phyloP scores from a whole-genome alignment of 2,888 invertebrate genomes.

The Meiosimyza decipiens region DNA sequence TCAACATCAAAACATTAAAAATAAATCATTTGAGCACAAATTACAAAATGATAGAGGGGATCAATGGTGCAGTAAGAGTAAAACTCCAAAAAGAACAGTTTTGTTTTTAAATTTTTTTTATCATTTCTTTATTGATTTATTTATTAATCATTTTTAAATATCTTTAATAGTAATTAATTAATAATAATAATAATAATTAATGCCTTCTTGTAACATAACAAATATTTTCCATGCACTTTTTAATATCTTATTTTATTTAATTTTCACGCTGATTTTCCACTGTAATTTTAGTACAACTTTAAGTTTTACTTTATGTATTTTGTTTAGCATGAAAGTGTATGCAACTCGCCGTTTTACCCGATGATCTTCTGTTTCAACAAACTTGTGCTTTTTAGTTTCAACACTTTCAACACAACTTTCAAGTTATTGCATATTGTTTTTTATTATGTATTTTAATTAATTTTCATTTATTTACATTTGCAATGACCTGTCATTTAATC shows the following conservation, averaged over 20 bases:
- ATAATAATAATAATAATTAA: conserved; percentile 53
- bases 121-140: conserved; percentile 31
- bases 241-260: conserved; percentile 23
- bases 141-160: conserved; percentile 55
- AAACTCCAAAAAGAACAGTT: conserved; percentile 20
- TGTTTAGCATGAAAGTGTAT: too few relatives aligned
- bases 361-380: too few relatives aligned
- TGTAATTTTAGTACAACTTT: too few relatives aligned
- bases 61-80: conserved; percentile 19
- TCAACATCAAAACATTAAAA: background rate
- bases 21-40: conserved; percentile 26
- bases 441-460: background rate
- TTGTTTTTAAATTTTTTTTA: conserved; percentile 20
- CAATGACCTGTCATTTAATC: background rate
- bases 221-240: conserved; percentile 48
- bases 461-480: conserved; percentile 26
- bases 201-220: conserved; percentile 60
- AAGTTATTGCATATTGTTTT: conserved; percentile 36
- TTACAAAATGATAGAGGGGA: background rate
- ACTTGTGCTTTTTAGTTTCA: too few relatives aligned
- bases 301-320: too few relatives aligned
- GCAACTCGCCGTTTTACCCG: too few relatives aligned
- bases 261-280: conserved; percentile 28
- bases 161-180: conserved; percentile 58
- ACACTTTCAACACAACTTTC: background rate